These are phyloP conservation scores for Salvator merianae DNA, from an alignment of 2,113 vertebrate species.

Conservation along the genomic window DNA sequence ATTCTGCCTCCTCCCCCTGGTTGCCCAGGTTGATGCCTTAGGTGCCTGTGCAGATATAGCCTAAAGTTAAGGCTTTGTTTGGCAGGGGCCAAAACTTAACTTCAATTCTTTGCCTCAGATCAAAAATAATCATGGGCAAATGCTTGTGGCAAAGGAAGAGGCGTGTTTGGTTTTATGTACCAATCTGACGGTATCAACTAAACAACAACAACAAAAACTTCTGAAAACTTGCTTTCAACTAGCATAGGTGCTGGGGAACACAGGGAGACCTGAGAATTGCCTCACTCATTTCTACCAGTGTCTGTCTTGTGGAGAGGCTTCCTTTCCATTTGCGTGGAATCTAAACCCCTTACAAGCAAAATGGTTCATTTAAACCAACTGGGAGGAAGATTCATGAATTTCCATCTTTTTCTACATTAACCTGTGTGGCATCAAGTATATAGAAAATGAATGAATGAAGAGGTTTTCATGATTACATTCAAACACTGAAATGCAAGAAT, in stretches of 20 bases:
- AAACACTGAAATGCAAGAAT: background rate
- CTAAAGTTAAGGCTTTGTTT: too few species aligned
- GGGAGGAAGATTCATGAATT: background rate
- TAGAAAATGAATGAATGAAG: background rate
- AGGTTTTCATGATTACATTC: background rate
- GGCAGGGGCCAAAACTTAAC: too few species aligned
- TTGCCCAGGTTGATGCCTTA: too few species aligned
- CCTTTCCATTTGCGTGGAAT: background rate
- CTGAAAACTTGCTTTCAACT: background rate
- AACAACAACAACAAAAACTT: too few species aligned
- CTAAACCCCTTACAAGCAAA: background rate
- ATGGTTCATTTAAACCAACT: background rate
- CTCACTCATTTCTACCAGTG: background rate
- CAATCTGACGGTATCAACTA: too few species aligned
- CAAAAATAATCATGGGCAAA: too few species aligned
- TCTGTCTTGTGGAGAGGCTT: background rate
- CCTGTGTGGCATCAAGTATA: background rate
- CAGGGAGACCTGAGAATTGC: background rate
- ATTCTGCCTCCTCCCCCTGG: too few species aligned
- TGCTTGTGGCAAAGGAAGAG: too few species aligned
- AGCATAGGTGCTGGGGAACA: background rate
- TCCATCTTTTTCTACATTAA: background rate
- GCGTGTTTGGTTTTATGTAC: too few species aligned
- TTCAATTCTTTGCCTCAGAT: too few species aligned
- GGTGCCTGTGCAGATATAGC: too few species aligned